Percentiles rank a stretch among this genome's conserved stretches.
Evolutionary conservation across 2,113 vertebrate species (phyloP).

Genomic region (Ibidorhyncha struthersii): DNA sequence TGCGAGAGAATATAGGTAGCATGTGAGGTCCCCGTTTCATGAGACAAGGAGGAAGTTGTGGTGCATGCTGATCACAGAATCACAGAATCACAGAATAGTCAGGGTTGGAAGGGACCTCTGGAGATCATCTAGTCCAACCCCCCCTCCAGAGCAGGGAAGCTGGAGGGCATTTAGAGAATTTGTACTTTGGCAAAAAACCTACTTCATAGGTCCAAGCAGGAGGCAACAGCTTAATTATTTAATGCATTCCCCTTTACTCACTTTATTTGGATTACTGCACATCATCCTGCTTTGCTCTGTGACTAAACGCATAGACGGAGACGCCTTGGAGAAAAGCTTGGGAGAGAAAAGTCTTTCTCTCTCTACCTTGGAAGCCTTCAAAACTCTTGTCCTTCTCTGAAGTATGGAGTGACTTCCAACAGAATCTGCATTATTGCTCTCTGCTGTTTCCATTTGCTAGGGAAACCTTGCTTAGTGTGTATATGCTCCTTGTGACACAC

Average conservation of each 20-base stretch:
- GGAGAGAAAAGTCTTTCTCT: background rate
- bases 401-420: background rate
- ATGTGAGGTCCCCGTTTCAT: background rate
- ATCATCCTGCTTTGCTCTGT: background rate
- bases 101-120: no score
- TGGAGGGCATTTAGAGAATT: background rate
- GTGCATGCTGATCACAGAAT: background rate
- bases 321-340: background rate
- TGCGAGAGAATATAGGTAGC: background rate
- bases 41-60: background rate
- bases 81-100: no score
- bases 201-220: background rate
- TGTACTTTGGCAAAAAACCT: background rate
- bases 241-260: background rate
- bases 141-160: no score
- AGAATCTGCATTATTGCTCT: background rate
- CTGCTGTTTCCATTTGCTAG: background rate
- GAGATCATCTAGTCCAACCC: no score
- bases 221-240: background rate
- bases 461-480: background rate
- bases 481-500: background rate
- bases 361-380: background rate
- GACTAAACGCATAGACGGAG: background rate
- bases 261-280: background rate
- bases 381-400: background rate